phyloP scores from a whole-genome alignment of 2,113 vertebrate genomes.

The Porphyrio hochstetteri region DNA sequence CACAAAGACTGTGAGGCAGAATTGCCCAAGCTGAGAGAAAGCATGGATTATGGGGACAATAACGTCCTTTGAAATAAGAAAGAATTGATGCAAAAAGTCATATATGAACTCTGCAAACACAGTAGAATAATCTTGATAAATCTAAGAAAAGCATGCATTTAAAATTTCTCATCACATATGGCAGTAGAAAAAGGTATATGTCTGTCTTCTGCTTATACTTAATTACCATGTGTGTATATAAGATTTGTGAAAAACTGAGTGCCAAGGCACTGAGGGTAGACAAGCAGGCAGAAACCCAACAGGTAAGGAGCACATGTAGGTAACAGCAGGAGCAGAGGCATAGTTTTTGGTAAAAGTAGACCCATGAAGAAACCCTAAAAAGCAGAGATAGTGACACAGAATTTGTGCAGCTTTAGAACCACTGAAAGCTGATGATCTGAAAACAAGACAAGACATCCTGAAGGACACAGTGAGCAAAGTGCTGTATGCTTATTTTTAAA shows the following conservation, averaged over 20 bases:
- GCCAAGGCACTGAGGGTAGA: not conserved
- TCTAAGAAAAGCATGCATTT: not conserved
- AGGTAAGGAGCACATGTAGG: not conserved
- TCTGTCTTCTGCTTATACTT: not conserved
- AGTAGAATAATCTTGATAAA: not conserved
- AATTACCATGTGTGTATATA: not conserved
- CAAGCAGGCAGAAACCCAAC: not conserved
- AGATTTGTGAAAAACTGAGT: not conserved
- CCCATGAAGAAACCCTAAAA: not conserved
- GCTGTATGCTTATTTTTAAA: not conserved
- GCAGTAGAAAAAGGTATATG: not conserved
- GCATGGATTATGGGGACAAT: not conserved
- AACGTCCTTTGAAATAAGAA: not conserved
- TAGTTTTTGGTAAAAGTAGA: not conserved
- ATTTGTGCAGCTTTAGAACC: not conserved
- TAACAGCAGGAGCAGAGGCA: not conserved
- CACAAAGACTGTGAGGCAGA: not conserved
- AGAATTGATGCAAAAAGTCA: not conserved
- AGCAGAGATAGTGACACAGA: not conserved
- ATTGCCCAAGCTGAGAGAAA: not conserved
- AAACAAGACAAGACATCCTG: not conserved
- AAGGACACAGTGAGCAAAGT: not conserved
- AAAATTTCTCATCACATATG: not conserved
- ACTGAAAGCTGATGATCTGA: not conserved
- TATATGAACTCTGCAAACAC: not conserved